Base-by-base conservation (phyloP, 2,797 vertebrate species). In the Graptemys geographica region DNA sequence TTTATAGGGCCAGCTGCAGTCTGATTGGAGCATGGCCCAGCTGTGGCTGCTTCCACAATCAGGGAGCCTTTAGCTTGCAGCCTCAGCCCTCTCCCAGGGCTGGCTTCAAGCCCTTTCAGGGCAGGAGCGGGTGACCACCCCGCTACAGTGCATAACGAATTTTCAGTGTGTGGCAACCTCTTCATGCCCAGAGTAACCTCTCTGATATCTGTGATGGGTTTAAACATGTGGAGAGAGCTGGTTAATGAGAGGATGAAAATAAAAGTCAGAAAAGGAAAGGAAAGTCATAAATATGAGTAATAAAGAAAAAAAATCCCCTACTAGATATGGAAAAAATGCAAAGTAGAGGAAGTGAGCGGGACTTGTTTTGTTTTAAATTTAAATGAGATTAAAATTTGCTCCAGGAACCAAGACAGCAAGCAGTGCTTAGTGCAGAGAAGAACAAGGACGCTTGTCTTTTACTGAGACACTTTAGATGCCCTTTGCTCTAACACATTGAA, bases 181-280 rank as follows among this genome's bases (percentile, higher is more conserved):
- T 44, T 62, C 2, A 19, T 88, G 90, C 87, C 87, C 95, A 51
- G 87, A 33, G 47, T 95, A 96, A 96, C 88, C 86, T 96, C 87
- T 92, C 89, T 86, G 27, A 9, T 90, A 51, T 79, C 91, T 92
- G 76, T 74, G 93, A 95, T 96, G 74, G 74, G 96, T 52, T 95
- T 89, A 95, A 83, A 95, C 97, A 96, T 49, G 97, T 80, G 93
- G 84, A 72, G 87, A 27, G 44, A 91, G 62, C 84, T 6, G 86
- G 79, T 12, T 95, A 96, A 97, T 95, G 96, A 93, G 92, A 94
- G 93, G 76, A 96, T 90, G 94, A 97, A 96, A 95, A 95, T 95
- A 95, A 95, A 90, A 98, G 94, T 97, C 90, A 97, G 96, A 91
- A 96, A 93, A 90, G 92, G 89, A 96, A 94, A 97, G 94, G 69